Percentiles rank a stretch among this genome's conserved stretches.
Conservation (phyloP, 2,888 invertebrate species). For the Incurvaria masculella region DNA sequence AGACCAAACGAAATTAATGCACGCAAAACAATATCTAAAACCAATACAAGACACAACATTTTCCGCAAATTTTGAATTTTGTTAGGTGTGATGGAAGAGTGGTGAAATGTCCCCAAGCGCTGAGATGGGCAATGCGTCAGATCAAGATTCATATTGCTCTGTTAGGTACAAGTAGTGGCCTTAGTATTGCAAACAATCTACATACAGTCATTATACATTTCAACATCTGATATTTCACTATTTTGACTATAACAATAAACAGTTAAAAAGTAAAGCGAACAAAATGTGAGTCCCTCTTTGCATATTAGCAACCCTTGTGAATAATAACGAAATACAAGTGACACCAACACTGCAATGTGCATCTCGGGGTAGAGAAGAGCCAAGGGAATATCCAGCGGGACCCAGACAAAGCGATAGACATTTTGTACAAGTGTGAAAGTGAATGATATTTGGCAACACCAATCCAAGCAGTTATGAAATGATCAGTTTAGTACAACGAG, state of each 20-base stretch:
- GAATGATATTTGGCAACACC: neutral
- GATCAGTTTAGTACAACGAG: neutral
- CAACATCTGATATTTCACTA: too few relatives aligned
- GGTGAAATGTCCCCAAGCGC: constrained; percentile 17
- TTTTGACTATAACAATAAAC: too few relatives aligned
- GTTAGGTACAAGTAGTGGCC: neutral
- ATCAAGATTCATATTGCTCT: neutral
- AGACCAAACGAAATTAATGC: constrained; percentile 20
- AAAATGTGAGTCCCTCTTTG: too few relatives aligned
- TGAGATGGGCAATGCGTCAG: too few relatives aligned
- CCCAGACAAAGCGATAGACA: neutral
- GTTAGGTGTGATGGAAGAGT: constrained; percentile 53
- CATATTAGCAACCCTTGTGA: too few relatives aligned
- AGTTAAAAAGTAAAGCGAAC: too few relatives aligned
- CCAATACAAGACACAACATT: constrained; percentile 59
- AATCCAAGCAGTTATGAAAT: neutral
- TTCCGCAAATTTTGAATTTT: constrained; percentile 48
- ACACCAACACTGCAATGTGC: neutral
- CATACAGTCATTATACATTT: too few relatives aligned
- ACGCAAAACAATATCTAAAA: constrained; percentile 31
- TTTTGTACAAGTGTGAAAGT: neutral
- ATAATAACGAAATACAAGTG: too few relatives aligned
- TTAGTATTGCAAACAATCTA: neutral
- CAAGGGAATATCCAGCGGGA: too few relatives aligned
- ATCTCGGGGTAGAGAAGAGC: neutral